phyloP scores from a whole-genome alignment of 2,888 invertebrate species.

The Pseudeuparius sepicola region DNA sequence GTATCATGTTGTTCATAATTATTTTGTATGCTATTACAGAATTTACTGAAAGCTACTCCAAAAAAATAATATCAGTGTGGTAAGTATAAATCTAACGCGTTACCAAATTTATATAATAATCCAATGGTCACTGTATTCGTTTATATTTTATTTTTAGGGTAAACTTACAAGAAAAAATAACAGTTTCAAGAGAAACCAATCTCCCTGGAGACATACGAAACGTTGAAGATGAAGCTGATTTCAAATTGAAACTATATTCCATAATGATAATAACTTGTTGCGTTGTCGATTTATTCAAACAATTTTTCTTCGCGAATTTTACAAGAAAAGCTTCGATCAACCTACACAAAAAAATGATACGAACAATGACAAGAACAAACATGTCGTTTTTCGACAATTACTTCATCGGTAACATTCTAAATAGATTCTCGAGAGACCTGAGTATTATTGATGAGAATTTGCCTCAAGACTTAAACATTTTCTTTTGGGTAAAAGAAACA shows the following conservation, averaged over 20 bases:
- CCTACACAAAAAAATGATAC: constrained; percentile 29
- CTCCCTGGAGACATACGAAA: too few relatives aligned
- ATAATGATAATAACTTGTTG: constrained; percentile 25
- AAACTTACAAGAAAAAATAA: too few relatives aligned
- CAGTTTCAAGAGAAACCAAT: too few relatives aligned
- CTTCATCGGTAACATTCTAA: constrained; percentile 32
- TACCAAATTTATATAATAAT: too few relatives aligned
- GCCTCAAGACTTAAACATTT: constrained; percentile 21
- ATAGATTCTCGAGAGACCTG: constrained; percentile 31
- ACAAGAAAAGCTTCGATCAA: constrained; percentile 26
- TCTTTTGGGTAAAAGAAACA: constrained; percentile 24
- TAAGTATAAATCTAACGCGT: too few relatives aligned
- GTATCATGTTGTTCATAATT: constrained; percentile 23
- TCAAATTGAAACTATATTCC: too few relatives aligned
- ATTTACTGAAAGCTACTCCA: constrained; percentile 24
- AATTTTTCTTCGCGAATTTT: constrained; percentile 24
- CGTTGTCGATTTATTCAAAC: constrained; percentile 25
- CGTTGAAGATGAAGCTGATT: too few relatives aligned
- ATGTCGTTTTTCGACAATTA: constrained; percentile 31
- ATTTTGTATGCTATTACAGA: constrained; percentile 26
- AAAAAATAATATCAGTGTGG: constrained; percentile 30
- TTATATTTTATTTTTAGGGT: too few relatives aligned
- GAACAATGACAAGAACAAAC: constrained; percentile 24
- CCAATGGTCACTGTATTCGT: too few relatives aligned
- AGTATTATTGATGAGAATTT: constrained; percentile 28